Conservation (phyloP, 2,888 invertebrate species). For the Clanis bilineata region DNA sequence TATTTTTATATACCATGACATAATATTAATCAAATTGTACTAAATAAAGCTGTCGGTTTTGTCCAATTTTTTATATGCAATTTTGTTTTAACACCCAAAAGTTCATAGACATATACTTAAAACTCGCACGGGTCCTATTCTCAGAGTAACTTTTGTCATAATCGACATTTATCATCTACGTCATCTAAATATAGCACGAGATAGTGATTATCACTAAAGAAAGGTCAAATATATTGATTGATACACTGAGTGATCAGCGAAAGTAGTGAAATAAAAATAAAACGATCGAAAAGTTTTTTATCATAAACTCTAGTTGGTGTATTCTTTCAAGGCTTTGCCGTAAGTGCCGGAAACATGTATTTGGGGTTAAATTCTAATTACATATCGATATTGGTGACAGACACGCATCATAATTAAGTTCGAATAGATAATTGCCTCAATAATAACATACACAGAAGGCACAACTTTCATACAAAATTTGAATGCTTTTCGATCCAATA, state of each 20-base stretch:
- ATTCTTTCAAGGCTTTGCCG: conserved; percentile 46
- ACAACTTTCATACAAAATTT: conserved; percentile 17
- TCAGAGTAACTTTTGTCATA: not conserved
- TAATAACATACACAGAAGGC: conserved; percentile 18
- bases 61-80: conserved; percentile 7
- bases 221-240: not conserved
- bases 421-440: conserved; percentile 6
- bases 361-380: not conserved
- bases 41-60: conserved; percentile 32
- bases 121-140: not conserved
- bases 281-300: conserved; percentile 28
- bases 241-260: conserved; percentile 14
- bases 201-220: not conserved
- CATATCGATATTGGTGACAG: conserved; percentile 16
- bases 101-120: not conserved
- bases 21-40: conserved; percentile 43
- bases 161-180: not conserved
- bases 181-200: not conserved
- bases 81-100: conserved; percentile 15
- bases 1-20: conserved; percentile 31
- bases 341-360: conserved; percentile 19
- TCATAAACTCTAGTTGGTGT: conserved; percentile 51
- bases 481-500: conserved; percentile 21
- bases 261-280: conserved; percentile 7
- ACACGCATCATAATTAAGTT: not conserved